Conservation (phyloP, 2,888 invertebrate genomes). For the Plebejus melissa region DNA sequence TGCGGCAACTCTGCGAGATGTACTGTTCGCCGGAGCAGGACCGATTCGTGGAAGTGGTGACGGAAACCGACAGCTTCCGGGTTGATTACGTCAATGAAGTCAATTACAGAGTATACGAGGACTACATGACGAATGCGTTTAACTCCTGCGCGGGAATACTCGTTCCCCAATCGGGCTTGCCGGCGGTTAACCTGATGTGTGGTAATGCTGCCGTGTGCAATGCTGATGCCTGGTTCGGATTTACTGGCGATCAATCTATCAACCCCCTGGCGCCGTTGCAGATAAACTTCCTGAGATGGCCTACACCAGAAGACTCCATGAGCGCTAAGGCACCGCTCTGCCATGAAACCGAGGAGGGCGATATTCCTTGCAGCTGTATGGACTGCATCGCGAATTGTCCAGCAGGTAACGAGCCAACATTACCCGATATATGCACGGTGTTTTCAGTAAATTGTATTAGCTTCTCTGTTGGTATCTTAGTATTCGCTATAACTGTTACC, state of each 20-base stretch:
- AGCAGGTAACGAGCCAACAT: slow-evolving; percentile 57
- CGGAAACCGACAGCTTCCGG: slow-evolving; percentile 41
- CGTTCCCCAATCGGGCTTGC: slow-evolving; percentile 85
- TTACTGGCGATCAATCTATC: slow-evolving; percentile 75
- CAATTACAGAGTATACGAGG: slow-evolving; percentile 73
- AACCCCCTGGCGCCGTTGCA: slow-evolving; percentile 81
- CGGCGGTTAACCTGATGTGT: slow-evolving; percentile 89
- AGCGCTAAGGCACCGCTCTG: slow-evolving; percentile 74
- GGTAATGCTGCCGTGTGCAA: slow-evolving; percentile 84
- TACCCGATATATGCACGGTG: slow-evolving; percentile 74
- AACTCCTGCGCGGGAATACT: slow-evolving; percentile 89
- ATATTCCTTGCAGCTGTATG: slow-evolving; percentile 86
- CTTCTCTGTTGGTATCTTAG: slow-evolving; percentile 79
- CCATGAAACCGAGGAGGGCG: slow-evolving; percentile 75
- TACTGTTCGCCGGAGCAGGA: slow-evolving; percentile 88
- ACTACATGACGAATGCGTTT: slow-evolving; percentile 82
- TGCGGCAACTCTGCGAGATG: slow-evolving; percentile 87
- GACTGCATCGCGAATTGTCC: slow-evolving; percentile 85
- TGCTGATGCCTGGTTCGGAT: slow-evolving; percentile 81
- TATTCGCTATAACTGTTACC: slow-evolving; percentile 65
- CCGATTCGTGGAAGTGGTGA: slow-evolving; percentile 52
- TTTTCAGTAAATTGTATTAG: slow-evolving; percentile 81
- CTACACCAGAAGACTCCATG: slow-evolving; percentile 62
- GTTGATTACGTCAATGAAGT: slow-evolving; percentile 66
- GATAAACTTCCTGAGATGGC: slow-evolving; percentile 76